phyloP scores from a whole-genome alignment of 2,797 vertebrate genomes.

The Lutjanus argentimaculatus region DNA sequence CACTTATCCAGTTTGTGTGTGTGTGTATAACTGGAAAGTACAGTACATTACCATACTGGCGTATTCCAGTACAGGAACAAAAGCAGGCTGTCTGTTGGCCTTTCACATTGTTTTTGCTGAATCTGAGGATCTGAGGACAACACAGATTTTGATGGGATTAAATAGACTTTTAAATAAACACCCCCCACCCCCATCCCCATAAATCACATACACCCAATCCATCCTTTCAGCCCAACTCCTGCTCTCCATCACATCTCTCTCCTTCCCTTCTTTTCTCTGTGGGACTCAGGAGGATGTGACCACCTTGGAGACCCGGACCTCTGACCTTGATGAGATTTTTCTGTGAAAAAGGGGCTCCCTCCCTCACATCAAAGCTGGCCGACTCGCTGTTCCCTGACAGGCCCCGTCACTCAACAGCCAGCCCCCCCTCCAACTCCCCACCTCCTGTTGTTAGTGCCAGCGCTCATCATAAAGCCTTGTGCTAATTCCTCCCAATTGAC shows the following conservation, averaged over 20 bases:
- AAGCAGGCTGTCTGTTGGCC: neutral
- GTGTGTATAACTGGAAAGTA: no score
- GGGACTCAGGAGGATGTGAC: constrained; percentile 44
- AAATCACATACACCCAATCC: neutral
- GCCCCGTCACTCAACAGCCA: constrained; percentile 47
- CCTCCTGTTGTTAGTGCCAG: constrained; percentile 49
- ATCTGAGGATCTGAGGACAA: neutral
- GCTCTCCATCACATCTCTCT: neutral
- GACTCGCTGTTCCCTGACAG: constrained; percentile 49
- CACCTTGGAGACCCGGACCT: constrained; percentile 69
- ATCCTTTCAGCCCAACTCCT: constrained; percentile 34
- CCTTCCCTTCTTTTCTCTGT: constrained; percentile 1
- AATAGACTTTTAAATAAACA: constrained; percentile 1
- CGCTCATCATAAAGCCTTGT: constrained; percentile 57
- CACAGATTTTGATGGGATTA: constrained; percentile 42
- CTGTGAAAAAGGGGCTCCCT: constrained; percentile 46
- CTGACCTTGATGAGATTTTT: constrained; percentile 50
- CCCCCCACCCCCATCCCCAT: no score
- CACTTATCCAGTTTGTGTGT: no score
- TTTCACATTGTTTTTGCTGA: neutral
- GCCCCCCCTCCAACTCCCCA: constrained; percentile 16
- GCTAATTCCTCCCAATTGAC: constrained; percentile 68
- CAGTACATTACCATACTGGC: no score
- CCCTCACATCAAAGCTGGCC: constrained; percentile 69
- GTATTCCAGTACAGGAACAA: no score